Conservation (phyloP, 2,797 vertebrate genomes). For the Rhinogobio ventralis region DNA sequence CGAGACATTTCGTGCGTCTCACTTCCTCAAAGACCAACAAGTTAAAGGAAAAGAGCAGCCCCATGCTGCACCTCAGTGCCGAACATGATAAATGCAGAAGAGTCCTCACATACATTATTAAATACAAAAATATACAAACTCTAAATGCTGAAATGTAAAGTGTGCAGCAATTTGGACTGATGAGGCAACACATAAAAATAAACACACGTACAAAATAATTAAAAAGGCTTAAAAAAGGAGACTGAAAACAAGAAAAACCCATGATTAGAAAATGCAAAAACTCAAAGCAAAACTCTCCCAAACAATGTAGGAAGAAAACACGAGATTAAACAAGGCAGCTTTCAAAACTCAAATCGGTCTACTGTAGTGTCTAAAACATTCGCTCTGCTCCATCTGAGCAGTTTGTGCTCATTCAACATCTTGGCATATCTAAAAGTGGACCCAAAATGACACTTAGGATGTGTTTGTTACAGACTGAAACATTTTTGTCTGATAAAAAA, state of each 20-base stretch:
- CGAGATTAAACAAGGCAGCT: not conserved
- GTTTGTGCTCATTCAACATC: constrained; percentile 36
- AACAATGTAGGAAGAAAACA: not conserved
- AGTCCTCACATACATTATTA: constrained; percentile 32
- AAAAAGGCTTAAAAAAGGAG: constrained; percentile 58
- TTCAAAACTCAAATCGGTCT: not conserved
- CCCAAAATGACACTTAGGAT: constrained; percentile 1
- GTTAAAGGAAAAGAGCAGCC: constrained; percentile 58
- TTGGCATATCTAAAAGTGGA: not conserved
- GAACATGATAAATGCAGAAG: constrained; percentile 70
- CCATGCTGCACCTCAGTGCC: constrained; percentile 59
- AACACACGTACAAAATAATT: constrained; percentile 72
- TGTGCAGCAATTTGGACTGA: constrained; percentile 32
- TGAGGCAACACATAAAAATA: constrained; percentile 60
- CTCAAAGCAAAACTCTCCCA: not conserved
- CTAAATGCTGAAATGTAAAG: constrained; percentile 63
- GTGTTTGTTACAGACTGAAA: not conserved
- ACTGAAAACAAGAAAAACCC: not conserved
- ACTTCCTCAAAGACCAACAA: constrained; percentile 56
- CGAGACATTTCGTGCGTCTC: not conserved
- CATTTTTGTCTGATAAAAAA: not conserved
- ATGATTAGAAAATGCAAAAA: not conserved
- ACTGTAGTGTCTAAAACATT: constrained; percentile 22
- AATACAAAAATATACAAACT: constrained; percentile 77
- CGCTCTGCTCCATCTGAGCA: not conserved